phyloP scores from a whole-genome alignment of 1,140 invertebrate genomes.

The Apolygus lucorum region DNA sequence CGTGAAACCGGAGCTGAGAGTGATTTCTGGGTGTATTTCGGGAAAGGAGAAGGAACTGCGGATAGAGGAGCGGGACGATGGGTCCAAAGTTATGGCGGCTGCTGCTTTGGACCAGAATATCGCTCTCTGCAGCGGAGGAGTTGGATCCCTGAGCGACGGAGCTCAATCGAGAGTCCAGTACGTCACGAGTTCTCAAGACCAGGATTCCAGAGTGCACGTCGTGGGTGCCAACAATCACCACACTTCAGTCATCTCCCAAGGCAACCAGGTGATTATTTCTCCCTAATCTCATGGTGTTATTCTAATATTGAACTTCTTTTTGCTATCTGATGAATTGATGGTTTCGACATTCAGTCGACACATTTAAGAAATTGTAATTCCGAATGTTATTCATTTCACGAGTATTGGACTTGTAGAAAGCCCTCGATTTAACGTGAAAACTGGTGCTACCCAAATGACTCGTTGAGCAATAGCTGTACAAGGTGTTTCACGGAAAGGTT shows the following conservation, averaged over 20 bases:
- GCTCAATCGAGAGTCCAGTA: conserved; percentile 14
- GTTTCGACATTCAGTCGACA: too few relatives aligned
- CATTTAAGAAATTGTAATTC: too few relatives aligned
- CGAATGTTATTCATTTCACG: too few relatives aligned
- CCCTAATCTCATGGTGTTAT: too few relatives aligned
- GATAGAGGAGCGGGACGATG: conserved; percentile 18
- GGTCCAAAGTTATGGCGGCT: conserved; percentile 2
- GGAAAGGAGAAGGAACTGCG: conserved; percentile 22
- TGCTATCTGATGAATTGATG: too few relatives aligned
- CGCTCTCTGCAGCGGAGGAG: background rate
- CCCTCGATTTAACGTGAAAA: too few relatives aligned
- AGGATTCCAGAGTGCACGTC: conserved; percentile 15
- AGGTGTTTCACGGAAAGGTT: too few relatives aligned
- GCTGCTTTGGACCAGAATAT: background rate
- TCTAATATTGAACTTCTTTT: too few relatives aligned
- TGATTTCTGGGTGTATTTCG: conserved; percentile 3
- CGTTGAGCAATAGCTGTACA: too few relatives aligned
- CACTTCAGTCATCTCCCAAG: conserved; percentile 18
- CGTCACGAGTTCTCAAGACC: background rate
- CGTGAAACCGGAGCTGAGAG: conserved; percentile 15
- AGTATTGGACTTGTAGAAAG: too few relatives aligned
- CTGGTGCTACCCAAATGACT: too few relatives aligned
- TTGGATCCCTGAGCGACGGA: background rate
- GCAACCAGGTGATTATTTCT: conserved; percentile 20
- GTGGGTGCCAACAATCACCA: conserved; percentile 22